phyloP scores from a whole-genome alignment of 2,888 invertebrate genomes.

The Baronia brevicornis region DNA sequence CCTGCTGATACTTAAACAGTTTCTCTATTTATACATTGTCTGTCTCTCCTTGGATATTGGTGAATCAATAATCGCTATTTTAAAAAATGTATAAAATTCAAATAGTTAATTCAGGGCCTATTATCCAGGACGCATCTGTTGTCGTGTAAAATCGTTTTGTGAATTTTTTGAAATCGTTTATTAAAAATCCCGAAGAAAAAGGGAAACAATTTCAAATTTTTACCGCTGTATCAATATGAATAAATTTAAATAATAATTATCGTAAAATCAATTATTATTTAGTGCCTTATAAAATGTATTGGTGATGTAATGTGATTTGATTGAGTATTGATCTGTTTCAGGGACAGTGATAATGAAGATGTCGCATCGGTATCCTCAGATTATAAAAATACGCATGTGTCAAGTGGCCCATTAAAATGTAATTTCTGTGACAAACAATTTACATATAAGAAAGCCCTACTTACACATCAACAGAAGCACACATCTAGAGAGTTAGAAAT shows the following conservation, averaged over 20 bases:
- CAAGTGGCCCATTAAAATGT: constrained; percentile 37
- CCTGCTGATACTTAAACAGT: no score
- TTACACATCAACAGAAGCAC: constrained; percentile 37
- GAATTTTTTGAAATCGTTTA: no score
- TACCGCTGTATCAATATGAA: no score
- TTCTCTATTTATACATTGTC: no score
- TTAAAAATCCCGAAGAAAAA: no score
- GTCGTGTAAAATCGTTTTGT: no score
- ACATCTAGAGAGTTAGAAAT: constrained; percentile 29
- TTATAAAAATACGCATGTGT: constrained; percentile 25
- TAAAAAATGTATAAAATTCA: no score
- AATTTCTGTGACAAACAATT: constrained; percentile 52
- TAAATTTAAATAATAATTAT: neutral
- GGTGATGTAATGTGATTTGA: constrained; percentile 8
- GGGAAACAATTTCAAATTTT: no score
- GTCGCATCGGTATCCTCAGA: constrained; percentile 40
- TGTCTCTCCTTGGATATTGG: no score
- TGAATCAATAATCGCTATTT: no score
- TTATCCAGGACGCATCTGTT: no score
- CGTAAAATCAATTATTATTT: neutral
- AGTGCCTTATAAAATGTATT: constrained; percentile 5
- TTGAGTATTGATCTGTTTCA: constrained; percentile 28
- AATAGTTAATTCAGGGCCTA: no score
- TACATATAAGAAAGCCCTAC: constrained; percentile 52
- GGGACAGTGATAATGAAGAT: constrained; percentile 45